A percentile compares a stretch with the other conserved stretches of the same genome.
Evolutionary conservation across 2,888 invertebrate species (phyloP).

Genomic region (Sympetrum striolatum): DNA sequence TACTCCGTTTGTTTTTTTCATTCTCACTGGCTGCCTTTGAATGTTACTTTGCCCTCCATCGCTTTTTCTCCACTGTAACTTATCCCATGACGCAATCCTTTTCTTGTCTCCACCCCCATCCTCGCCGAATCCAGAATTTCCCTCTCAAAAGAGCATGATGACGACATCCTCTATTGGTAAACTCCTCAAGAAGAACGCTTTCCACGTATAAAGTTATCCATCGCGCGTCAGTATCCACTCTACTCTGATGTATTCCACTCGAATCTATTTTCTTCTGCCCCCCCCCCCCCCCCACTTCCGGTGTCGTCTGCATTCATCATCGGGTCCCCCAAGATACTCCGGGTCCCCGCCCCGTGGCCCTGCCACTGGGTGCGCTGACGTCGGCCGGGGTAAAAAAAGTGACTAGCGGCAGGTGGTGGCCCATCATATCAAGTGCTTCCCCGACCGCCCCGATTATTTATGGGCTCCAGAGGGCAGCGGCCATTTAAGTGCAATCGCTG

Average conservation of each 20-base stretch:
- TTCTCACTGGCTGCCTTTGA: no score
- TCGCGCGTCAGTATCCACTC: no score
- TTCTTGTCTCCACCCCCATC: no score
- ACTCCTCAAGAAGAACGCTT: no score
- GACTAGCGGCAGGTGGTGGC: neutral
- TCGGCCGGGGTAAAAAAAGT: neutral
- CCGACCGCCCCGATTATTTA: neutral
- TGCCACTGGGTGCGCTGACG: neutral
- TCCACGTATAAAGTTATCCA: no score
- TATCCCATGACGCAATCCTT: no score
- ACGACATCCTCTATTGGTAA: no score
- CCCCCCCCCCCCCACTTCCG: neutral
- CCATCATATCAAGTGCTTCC: neutral
- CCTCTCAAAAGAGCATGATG: no score
- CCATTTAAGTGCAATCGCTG: neutral
- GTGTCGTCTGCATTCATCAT: conserved; percentile 14
- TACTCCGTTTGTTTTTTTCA: no score
- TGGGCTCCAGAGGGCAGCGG: neutral
- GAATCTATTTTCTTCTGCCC: conserved; percentile 21
- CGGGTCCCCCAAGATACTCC: neutral
- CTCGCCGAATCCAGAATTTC: no score
- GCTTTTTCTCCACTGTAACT: no score
- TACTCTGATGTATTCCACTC: neutral
- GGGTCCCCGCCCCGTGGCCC: neutral
- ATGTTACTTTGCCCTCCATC: no score